Conservation (phyloP, 2,113 vertebrate species). For the Hippolais icterina region DNA sequence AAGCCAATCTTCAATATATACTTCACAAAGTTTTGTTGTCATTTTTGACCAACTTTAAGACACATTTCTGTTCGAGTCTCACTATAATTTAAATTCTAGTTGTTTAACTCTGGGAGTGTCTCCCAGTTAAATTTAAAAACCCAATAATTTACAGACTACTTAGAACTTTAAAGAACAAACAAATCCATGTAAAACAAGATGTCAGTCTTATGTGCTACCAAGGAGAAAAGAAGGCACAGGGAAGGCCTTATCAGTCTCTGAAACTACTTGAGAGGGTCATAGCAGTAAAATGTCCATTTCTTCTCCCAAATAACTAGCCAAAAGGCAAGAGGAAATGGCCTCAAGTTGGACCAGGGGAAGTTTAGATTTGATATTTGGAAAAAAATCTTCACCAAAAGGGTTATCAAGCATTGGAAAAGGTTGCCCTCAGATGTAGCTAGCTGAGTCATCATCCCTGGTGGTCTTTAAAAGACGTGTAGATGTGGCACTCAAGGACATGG, state of each 20-base stretch:
- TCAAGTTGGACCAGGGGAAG: not conserved
- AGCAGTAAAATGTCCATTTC: not conserved
- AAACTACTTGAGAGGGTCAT: not conserved
- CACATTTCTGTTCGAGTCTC: not conserved
- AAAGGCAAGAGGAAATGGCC: not conserved
- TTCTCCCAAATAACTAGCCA: not conserved
- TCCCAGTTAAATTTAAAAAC: fast-evolving
- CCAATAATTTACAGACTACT: fast-evolving
- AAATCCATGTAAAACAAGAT: not conserved
- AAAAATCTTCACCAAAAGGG: not conserved
- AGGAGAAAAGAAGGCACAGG: not conserved
- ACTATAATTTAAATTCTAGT: not conserved
- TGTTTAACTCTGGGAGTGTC: not conserved
- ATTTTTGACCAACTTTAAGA: not conserved
- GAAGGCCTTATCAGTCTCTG: not conserved
- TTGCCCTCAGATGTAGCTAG: not conserved
- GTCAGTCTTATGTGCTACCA: not conserved
- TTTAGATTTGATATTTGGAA: not conserved
- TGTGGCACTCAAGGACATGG: not conserved
- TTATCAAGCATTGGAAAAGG: not conserved
- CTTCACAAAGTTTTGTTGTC: not conserved
- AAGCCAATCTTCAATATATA: not conserved
- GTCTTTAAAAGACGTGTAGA: not conserved
- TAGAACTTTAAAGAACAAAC: not conserved
- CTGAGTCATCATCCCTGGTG: not conserved